These are phyloP conservation scores for Fulmarus glacialis DNA, from an alignment of 2,113 vertebrate genomes.

Conservation along the genomic window DNA sequence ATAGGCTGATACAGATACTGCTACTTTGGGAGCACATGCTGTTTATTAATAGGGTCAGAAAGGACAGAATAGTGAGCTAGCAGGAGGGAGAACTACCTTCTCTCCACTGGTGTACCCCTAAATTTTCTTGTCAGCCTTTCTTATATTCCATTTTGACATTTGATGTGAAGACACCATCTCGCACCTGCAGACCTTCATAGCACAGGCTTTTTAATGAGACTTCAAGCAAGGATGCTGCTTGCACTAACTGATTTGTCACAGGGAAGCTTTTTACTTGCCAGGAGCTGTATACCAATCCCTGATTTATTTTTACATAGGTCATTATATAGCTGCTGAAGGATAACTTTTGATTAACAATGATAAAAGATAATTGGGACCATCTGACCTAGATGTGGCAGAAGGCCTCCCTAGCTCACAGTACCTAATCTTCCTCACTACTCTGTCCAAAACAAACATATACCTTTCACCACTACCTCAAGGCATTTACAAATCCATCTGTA, in stretches of 20 bases:
- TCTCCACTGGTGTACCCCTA: not conserved
- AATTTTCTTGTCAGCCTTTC: not conserved
- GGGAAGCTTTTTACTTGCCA: not conserved
- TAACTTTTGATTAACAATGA: not conserved
- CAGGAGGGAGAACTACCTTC: not conserved
- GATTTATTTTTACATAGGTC: not conserved
- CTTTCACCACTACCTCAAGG: not conserved
- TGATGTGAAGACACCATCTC: rapidly evolving
- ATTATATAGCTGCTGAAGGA: not conserved
- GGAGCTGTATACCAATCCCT: not conserved
- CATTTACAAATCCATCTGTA: not conserved
- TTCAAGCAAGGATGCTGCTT: not conserved
- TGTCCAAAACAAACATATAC: not conserved
- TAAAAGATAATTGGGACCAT: not conserved
- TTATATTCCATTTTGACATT: not conserved
- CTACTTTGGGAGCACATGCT: not conserved
- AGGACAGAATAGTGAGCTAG: not conserved
- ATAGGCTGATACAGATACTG: not conserved
- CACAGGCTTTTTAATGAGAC: not conserved
- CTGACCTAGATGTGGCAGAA: not conserved
- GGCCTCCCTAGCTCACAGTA: not conserved
- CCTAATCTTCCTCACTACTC: not conserved
- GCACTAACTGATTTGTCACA: not conserved
- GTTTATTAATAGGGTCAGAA: not conserved
- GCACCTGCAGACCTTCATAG: not conserved